Evolutionary conservation across 2,888 invertebrate species (phyloP).

Genomic region (Trichopoda pennipes): DNA sequence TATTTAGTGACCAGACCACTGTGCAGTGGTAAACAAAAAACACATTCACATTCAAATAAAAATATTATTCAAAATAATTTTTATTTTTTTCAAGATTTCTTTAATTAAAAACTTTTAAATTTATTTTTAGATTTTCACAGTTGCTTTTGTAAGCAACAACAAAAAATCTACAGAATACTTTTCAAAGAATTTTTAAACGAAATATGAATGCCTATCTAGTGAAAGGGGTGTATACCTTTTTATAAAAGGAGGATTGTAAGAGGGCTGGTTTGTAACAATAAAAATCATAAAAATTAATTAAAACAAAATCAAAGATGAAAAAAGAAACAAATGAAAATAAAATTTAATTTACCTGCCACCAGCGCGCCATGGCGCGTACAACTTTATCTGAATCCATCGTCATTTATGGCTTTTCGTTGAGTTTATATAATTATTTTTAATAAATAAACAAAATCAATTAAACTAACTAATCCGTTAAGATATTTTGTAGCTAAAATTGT

Average conservation of each 20-base stretch:
- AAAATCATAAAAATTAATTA: conserved; percentile 23
- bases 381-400: conserved; percentile 80
- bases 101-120: neutral
- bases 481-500: neutral
- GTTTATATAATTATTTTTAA: conserved; percentile 42
- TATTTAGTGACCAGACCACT: too few species aligned
- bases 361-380: conserved; percentile 80
- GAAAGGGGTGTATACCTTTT: conserved; percentile 57
- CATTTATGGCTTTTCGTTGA: conserved; percentile 6
- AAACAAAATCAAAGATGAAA: conserved; percentile 14
- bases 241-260: conserved; percentile 53
- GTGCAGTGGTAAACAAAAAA: conserved; percentile 15
- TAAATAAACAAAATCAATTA: conserved; percentile 28
- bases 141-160: conserved; percentile 37
- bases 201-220: conserved; percentile 23
- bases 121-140: conserved; percentile 49
- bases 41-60: conserved; percentile 34
- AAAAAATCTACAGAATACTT: conserved; percentile 11
- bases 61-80: conserved; percentile 38
- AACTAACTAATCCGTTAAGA: neutral
- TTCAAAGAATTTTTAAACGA: conserved; percentile 20
- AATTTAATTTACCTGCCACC: conserved; percentile 80
- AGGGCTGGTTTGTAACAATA: conserved; percentile 13
- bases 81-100: neutral
- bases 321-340: conserved; percentile 1